A percentile compares a stretch with the other conserved stretches of the same genome.
These are phyloP conservation scores for Gallirallus australis DNA, from an alignment of 2,797 vertebrate species.

Conservation along the genomic window DNA sequence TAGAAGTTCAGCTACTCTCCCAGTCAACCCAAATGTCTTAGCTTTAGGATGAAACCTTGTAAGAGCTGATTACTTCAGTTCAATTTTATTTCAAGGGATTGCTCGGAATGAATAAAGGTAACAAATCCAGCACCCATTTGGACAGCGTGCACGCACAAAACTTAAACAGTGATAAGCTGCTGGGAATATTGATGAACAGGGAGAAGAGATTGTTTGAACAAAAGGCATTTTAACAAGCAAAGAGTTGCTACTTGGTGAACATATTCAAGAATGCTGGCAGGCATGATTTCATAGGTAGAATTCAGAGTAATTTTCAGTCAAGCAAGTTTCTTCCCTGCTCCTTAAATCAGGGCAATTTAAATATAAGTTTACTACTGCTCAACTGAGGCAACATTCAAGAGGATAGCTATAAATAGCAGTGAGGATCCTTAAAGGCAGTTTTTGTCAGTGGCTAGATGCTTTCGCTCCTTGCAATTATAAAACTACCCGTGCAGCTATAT, in stretches of 20 bases:
- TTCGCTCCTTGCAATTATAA: not conserved
- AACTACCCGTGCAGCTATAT: not conserved
- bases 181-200: not conserved
- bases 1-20: not conserved
- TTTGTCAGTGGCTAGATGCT: not conserved
- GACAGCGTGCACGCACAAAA: not conserved
- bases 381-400: not conserved
- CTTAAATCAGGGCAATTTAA: not conserved
- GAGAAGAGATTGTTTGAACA: not conserved
- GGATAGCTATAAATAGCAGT: not conserved
- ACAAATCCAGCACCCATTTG: not conserved
- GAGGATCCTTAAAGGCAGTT: not conserved
- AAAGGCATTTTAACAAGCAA: not conserved
- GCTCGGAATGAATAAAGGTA: not conserved
- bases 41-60: not conserved
- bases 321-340: not conserved
- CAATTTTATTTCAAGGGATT: not conserved
- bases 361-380: not conserved
- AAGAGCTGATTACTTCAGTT: not conserved
- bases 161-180: not conserved
- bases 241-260: not conserved
- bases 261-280: not conserved
- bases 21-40: not conserved
- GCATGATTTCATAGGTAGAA: not conserved
- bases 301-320: not conserved